Percentiles rank a stretch among this genome's conserved stretches.
phyloP scores from a whole-genome alignment of 2,113 vertebrate genomes.

The Aspidoscelis tigris region DNA sequence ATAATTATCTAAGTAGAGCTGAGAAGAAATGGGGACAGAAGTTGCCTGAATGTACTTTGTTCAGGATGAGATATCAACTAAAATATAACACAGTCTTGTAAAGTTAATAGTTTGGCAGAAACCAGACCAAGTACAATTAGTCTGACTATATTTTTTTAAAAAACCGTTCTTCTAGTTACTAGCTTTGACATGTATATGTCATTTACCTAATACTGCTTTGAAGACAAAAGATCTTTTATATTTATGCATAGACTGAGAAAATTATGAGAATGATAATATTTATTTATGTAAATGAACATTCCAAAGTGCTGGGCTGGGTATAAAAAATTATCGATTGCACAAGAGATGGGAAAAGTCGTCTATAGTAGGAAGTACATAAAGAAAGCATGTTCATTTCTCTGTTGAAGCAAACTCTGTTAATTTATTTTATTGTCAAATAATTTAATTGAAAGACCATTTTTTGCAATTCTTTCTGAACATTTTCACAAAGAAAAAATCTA shows the following conservation, averaged over 20 bases:
- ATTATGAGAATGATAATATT: no score
- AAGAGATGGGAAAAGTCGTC: neutral
- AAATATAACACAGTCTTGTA: neutral
- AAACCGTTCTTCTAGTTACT: no score
- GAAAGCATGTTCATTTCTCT: no score
- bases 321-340: neutral
- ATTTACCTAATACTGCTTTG: neutral
- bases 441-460: no score
- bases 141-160: neutral
- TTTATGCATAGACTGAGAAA: neutral
- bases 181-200: no score
- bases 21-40: neutral
- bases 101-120: neutral
- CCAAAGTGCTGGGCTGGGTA: neutral
- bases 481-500: no score
- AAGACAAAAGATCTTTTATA: neutral
- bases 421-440: no score
- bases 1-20: slow-evolving; percentile 7
- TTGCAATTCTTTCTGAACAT: no score
- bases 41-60: slow-evolving; percentile 12
- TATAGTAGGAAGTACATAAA: neutral
- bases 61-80: slow-evolving; percentile 12
- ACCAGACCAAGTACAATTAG: neutral
- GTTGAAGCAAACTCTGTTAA: no score
- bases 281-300: no score